Percentiles rank a stretch among this genome's conserved stretches.
Evolutionary conservation across 2,113 vertebrate species (phyloP).

Genomic region (Pandion haliaetus): DNA sequence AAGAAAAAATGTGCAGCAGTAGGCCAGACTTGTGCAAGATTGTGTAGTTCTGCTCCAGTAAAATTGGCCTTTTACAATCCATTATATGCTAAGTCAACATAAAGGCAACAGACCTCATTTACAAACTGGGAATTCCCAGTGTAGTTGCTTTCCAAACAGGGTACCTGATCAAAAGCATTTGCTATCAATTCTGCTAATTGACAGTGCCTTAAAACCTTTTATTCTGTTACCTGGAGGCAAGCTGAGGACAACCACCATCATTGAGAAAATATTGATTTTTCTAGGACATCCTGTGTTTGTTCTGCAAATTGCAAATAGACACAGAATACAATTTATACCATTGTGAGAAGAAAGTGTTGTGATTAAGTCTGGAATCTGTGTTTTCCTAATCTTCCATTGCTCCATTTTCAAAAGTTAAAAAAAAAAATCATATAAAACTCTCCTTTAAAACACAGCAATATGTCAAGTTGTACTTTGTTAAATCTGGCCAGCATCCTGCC

Average conservation of each 20-base stretch:
- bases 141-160: neutral
- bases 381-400: neutral
- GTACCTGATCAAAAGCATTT: neutral
- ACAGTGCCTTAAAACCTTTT: neutral
- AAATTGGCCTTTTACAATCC: neutral
- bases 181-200: neutral
- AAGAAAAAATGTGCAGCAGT: neutral
- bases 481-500: neutral
- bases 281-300: neutral
- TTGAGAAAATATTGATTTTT: conserved; percentile 11
- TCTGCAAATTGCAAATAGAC: neutral
- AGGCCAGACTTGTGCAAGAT: neutral
- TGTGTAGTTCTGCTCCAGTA: neutral
- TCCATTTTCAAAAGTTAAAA: neutral
- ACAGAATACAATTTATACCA: neutral
- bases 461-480: neutral
- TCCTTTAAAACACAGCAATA: neutral
- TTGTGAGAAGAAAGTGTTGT: neutral
- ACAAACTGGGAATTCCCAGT: neutral
- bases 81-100: neutral
- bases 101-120: neutral
- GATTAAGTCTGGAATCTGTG: neutral
- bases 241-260: neutral
- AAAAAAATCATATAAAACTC: neutral
- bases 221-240: neutral